Conservation (phyloP, 53 echinoderm and acorn worm genomes). For the Paracentrotus lividus region DNA sequence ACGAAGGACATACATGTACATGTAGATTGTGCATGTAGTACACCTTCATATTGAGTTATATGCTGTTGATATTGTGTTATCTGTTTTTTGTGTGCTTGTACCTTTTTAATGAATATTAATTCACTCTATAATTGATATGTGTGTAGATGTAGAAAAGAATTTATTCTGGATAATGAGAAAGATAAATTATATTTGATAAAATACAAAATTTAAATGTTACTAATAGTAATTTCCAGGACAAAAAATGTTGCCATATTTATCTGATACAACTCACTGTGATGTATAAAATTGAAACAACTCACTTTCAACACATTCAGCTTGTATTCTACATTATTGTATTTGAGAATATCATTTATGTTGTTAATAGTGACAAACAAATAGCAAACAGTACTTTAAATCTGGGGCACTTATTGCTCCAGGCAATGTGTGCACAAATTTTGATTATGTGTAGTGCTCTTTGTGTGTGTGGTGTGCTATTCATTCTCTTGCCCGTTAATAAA, state of each 20-base stretch:
- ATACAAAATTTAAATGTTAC: too few species aligned
- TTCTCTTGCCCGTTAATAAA: too few species aligned
- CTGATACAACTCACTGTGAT: background rate
- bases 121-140: background rate
- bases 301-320: background rate
- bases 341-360: background rate
- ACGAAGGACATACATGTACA: background rate
- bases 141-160: background rate
- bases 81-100: background rate
- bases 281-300: background rate
- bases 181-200: too few species aligned
- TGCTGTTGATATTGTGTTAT: background rate
- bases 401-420: too few species aligned
- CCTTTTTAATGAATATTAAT: background rate
- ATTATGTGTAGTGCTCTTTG: too few species aligned
- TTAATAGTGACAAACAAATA: background rate
- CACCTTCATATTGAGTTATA: background rate
- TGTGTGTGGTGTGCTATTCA: too few species aligned
- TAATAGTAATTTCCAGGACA: slow-evolving; percentile 20
- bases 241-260: background rate
- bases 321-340: background rate
- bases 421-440: too few species aligned
- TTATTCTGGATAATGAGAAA: background rate
- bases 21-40: too few species aligned
- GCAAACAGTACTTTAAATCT: background rate